Percentiles rank a stretch among this genome's conserved stretches.
These are phyloP conservation scores for Thumatha senex DNA, from an alignment of 2,888 invertebrate genomes.

Conservation along the genomic window DNA sequence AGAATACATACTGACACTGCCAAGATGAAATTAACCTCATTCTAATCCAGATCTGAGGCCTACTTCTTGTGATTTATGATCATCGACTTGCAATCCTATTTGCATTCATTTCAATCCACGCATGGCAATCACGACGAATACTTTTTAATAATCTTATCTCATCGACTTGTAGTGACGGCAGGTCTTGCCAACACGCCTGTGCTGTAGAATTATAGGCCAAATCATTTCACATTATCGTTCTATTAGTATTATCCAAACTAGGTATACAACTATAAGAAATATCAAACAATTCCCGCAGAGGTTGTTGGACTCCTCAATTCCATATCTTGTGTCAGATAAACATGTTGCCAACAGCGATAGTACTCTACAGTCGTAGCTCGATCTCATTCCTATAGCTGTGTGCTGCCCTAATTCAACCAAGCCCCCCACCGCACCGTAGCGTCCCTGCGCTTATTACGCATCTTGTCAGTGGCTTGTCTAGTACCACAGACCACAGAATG, in stretches of 20 bases:
- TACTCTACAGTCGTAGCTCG: not conserved
- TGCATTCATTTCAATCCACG: not conserved
- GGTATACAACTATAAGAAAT: too few species aligned
- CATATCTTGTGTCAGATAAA: not conserved
- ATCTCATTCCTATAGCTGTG: not conserved
- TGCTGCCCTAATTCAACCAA: conserved; percentile 43
- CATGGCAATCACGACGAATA: conserved; percentile 15
- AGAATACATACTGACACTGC: conserved; percentile 43
- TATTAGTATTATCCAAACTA: not conserved
- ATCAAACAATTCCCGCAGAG: too few species aligned
- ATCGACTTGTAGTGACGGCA: conserved; percentile 12
- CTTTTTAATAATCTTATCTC: conserved; percentile 19
- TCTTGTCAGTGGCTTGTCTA: too few species aligned
- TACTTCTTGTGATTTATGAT: conserved; percentile 43
- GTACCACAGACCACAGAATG: not conserved
- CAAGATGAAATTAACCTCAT: conserved; percentile 70
- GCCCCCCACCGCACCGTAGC: conserved; percentile 10
- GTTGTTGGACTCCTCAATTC: too few species aligned
- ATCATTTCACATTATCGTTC: not conserved
- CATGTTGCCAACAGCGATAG: not conserved
- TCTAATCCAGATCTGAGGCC: conserved; percentile 52
- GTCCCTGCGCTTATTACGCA: too few species aligned
- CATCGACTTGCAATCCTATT: conserved; percentile 31
- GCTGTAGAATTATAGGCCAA: conserved; percentile 13
- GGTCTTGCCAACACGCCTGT: conserved; percentile 23